Base-by-base conservation (phyloP, 2,797 vertebrate species). In the Lithobates sylvaticus region DNA sequence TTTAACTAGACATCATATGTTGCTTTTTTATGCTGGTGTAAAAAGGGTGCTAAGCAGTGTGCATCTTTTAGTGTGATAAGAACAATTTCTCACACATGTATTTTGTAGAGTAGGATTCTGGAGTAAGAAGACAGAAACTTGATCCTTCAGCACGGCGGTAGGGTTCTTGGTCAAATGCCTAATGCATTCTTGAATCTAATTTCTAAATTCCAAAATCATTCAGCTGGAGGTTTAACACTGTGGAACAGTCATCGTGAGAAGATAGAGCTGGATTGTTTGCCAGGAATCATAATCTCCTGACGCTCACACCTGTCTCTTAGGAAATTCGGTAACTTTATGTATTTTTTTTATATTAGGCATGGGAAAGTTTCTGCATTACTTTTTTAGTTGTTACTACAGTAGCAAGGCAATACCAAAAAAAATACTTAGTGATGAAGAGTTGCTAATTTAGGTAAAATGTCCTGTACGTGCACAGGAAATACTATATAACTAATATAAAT, bases 111-210 rank as follows among this genome's bases (percentile, higher is more conserved):
- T 80, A 39, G 32, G 26, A 65, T 39, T 65, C 76, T 84, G 16
- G 39, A 50, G 32, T 34, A 64, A 47, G 50, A 73, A 39, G 47
- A 72, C 44, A 74, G 32, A 32, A 67, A 58, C 8, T 44, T 71
- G 85, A 86, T 78, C 75, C 72, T 67, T 13, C n/a, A 78, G 75
- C 85, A 75, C 64, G 58, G 81, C 81, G 81, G 85, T 78, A 83
- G 85, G 44, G 69, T 74, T 87, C 61, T 87, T 87, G 85, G 85
- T 78, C 54, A 50, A 68, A 16, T 74, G 85, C 85, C 85, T 77
- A 79, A 83, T 78, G 32, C 76, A 87, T 75, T 87, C 86, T 79
- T 78, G 81, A 87, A 84, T 87, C 36, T 75, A 80, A 79, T 79
- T 87, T 78, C 26, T 73, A 61, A 78, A 87, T 87, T 84, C 76